These are phyloP conservation scores for Mystacornis crossleyi DNA, from an alignment of 2,113 vertebrate genomes.

Conservation along the genomic window DNA sequence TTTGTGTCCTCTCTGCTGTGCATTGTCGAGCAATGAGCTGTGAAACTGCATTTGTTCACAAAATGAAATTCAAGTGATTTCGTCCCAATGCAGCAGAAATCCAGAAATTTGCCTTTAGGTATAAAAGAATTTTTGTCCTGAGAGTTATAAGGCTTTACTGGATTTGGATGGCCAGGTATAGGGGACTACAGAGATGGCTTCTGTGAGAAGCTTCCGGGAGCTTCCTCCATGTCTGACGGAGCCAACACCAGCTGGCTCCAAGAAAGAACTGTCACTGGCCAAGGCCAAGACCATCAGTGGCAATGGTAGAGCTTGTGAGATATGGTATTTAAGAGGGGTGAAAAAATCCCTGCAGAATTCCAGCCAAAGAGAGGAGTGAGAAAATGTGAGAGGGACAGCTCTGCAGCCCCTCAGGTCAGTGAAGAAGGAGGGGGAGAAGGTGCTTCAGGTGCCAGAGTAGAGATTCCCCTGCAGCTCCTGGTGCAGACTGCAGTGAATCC, in stretches of 20 bases:
- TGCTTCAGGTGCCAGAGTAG: accelerated
- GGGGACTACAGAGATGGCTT: background rate
- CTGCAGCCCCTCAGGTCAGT: background rate
- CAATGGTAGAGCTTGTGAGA: background rate
- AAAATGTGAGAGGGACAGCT: background rate
- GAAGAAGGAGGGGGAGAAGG: background rate
- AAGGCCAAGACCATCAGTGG: background rate
- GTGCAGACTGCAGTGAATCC: background rate
- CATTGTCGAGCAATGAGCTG: background rate
- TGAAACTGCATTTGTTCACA: constrained; percentile 3
- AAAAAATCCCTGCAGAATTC: background rate
- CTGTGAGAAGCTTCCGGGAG: background rate
- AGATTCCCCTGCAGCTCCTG: background rate
- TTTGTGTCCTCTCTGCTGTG: background rate
- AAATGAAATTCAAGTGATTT: background rate
- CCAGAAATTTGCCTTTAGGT: background rate
- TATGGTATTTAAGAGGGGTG: background rate
- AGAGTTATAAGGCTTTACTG: background rate
- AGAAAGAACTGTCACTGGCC: background rate
- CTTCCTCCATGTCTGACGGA: background rate
- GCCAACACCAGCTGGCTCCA: background rate
- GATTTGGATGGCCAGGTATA: background rate
- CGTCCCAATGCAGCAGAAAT: background rate
- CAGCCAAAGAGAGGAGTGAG: background rate
- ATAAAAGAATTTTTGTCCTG: background rate